A percentile compares a stretch with the other conserved stretches of the same genome.
Conservation (phyloP, 2,113 vertebrate genomes). For the Ammodramus savannarum region DNA sequence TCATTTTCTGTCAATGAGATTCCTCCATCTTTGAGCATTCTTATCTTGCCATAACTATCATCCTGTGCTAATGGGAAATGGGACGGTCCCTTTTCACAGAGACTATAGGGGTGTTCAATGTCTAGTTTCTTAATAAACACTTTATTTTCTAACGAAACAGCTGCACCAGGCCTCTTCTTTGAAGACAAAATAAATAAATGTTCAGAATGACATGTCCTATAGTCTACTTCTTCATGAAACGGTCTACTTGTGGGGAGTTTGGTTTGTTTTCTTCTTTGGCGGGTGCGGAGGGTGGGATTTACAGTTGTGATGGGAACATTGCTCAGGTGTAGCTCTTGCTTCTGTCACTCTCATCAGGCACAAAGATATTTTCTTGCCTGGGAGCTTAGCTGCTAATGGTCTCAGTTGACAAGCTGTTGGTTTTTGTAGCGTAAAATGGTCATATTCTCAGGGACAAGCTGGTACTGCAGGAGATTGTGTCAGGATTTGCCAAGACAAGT, state of each 20-base stretch:
- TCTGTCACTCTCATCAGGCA: background rate
- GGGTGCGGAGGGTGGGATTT: background rate
- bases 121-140: slow-evolving; percentile 89
- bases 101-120: slow-evolving; percentile 83
- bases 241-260: background rate
- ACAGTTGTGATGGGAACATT: background rate
- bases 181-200: slow-evolving; percentile 62
- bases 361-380: background rate
- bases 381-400: background rate
- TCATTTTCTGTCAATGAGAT: slow-evolving; percentile 72
- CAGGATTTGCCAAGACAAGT: background rate
- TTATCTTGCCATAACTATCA: slow-evolving; percentile 74
- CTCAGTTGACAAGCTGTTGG: background rate
- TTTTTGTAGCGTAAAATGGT: background rate
- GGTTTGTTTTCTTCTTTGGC: background rate
- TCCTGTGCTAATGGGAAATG: slow-evolving; percentile 77
- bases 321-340: background rate
- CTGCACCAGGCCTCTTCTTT: slow-evolving; percentile 77
- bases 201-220: slow-evolving; percentile 32
- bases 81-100: slow-evolving; percentile 78
- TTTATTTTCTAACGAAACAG: slow-evolving; percentile 85
- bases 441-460: background rate
- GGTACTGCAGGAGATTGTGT: background rate
- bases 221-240: slow-evolving; percentile 40
- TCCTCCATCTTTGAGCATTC: slow-evolving; percentile 71